Conservation (phyloP, 2,888 invertebrate genomes). For the Pollenia angustigena region DNA sequence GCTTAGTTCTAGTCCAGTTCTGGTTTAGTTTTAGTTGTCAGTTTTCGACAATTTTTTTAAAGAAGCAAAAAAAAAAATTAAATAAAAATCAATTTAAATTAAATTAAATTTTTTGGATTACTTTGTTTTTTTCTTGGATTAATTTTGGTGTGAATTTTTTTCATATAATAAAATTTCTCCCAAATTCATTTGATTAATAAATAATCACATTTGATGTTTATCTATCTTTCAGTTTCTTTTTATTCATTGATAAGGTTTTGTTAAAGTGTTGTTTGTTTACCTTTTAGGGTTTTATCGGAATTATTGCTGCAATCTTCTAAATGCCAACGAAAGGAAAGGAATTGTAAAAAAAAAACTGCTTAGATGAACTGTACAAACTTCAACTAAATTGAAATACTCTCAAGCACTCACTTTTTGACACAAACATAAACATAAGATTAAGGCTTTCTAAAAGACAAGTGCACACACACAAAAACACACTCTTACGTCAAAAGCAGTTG, state of each 20-base stretch:
- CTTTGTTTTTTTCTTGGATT: neutral
- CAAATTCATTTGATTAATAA: slow-evolving; percentile 7
- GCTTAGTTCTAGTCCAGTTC: too few relatives aligned
- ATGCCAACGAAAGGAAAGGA: neutral
- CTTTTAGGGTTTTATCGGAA: slow-evolving; percentile 22
- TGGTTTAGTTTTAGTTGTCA: too few relatives aligned
- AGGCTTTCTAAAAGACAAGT: neutral
- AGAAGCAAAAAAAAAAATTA: too few relatives aligned
- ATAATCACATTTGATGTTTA: slow-evolving; percentile 50
- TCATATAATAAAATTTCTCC: neutral
- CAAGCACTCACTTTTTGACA: neutral
- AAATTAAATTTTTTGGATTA: too few relatives aligned
- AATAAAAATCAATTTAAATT: too few relatives aligned
- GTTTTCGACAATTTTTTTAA: too few relatives aligned
- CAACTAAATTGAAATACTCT: slow-evolving; percentile 23
- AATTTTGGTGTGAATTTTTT: neutral
- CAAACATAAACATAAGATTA: neutral
- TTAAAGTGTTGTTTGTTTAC: slow-evolving; percentile 1
- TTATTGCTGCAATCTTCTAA: slow-evolving; percentile 41
- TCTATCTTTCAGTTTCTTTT: neutral
- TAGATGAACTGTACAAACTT: slow-evolving; percentile 19
- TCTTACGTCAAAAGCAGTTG: neutral
- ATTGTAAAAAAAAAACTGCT: slow-evolving; percentile 4
- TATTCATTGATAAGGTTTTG: slow-evolving; percentile 40
- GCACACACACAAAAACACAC: too few relatives aligned